phyloP scores from a whole-genome alignment of 1,140 invertebrate genomes.

The Hyles vespertilio region DNA sequence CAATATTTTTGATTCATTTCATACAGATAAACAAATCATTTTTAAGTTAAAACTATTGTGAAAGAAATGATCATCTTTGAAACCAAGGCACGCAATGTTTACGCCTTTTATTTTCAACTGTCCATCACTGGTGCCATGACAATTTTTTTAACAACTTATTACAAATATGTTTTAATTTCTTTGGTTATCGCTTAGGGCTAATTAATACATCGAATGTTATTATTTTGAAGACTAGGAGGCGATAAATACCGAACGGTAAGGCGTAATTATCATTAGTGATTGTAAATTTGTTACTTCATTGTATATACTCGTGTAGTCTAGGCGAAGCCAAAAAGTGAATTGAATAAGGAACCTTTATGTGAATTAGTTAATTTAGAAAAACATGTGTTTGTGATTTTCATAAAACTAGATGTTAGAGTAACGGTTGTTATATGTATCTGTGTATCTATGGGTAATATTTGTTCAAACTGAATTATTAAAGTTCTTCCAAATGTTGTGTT shows the following conservation, averaged over 20 bases:
- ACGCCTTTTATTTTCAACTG: not conserved
- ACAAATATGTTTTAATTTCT: too few relatives aligned
- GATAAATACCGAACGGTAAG: too few relatives aligned
- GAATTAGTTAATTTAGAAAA: constrained; percentile 9
- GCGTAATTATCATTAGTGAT: too few relatives aligned
- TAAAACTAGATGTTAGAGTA: constrained; percentile 15
- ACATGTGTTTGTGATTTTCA: constrained; percentile 24
- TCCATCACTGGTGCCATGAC: too few relatives aligned
- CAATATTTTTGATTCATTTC: too few relatives aligned
- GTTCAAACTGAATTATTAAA: constrained; percentile 32
- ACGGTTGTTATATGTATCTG: constrained; percentile 16
- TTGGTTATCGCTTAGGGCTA: too few relatives aligned
- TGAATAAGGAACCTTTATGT: constrained; percentile 22
- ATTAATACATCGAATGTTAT: too few relatives aligned
- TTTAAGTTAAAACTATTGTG: too few relatives aligned
- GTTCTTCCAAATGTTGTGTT: constrained; percentile 25
- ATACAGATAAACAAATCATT: too few relatives aligned
- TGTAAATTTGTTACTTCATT: constrained; percentile 22
- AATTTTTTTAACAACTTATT: too few relatives aligned
- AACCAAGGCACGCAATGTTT: not conserved
- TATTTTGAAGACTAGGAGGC: too few relatives aligned
- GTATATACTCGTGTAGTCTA: constrained; percentile 43
- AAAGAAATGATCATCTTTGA: too few relatives aligned
- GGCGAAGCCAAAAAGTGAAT: constrained; percentile 55
- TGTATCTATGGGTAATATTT: constrained; percentile 21